phyloP scores from a whole-genome alignment of 2,797 vertebrate genomes.

The Miichthys miiuy region DNA sequence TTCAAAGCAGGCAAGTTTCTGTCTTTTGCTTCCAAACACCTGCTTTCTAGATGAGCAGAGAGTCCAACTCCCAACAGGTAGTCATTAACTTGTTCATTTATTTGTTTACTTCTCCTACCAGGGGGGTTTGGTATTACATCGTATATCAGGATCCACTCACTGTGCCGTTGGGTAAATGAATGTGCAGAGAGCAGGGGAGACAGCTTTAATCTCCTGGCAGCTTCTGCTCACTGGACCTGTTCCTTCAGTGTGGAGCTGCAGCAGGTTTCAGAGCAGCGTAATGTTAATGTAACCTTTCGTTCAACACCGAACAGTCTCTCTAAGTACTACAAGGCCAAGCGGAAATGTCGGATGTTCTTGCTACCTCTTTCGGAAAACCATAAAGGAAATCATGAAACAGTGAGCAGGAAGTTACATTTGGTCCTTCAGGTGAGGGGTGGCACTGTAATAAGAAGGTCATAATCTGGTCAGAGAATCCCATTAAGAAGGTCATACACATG shows the following conservation, averaged over 20 bases:
- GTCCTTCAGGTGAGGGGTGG: conserved; percentile 50
- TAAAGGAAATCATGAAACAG: conserved; percentile 42
- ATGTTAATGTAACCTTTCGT: not conserved
- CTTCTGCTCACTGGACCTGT: conserved; percentile 33
- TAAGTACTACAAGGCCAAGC: not conserved
- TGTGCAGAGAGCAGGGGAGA: conserved; percentile 15
- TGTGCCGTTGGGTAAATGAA: conserved; percentile 31
- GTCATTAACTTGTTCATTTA: conserved; percentile 30
- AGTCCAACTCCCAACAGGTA: conserved; percentile 25
- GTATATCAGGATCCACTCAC: conserved; percentile 39
- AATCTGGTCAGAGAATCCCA: conserved; percentile 48
- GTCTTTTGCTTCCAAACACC: conserved; percentile 33
- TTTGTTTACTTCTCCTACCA: conserved; percentile 23
- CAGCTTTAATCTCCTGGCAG: conserved; percentile 44
- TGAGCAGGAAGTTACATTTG: conserved; percentile 48
- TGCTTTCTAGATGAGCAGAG: conserved; percentile 19
- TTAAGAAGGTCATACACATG: conserved; percentile 65
- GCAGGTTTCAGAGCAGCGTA: conserved; percentile 20
- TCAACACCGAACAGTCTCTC: not conserved
- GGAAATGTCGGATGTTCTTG: conserved; percentile 15
- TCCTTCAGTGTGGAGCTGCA: conserved; percentile 14
- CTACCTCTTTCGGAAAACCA: conserved; percentile 23
- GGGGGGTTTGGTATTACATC: conserved; percentile 6
- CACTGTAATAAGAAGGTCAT: conserved; percentile 49
- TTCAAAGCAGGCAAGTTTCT: conserved; percentile 43